Conservation (phyloP, 2,888 invertebrate genomes). For the Volucella inanis region DNA sequence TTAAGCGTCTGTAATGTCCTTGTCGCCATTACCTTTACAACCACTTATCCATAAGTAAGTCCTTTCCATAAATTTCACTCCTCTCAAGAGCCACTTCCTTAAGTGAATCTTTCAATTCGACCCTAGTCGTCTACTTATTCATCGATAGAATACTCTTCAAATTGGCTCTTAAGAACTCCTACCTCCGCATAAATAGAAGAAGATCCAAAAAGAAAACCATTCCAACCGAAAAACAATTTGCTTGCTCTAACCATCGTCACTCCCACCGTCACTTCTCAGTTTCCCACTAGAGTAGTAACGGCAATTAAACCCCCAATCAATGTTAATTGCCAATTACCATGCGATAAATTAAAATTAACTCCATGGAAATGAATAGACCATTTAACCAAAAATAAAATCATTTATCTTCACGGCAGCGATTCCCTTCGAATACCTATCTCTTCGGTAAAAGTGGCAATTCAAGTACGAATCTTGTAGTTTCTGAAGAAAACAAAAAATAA, state of each 20-base stretch:
- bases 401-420: conserved; percentile 42
- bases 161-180: too few species aligned
- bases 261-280: not conserved
- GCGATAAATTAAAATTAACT: conserved; percentile 72
- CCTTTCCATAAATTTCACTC: conserved; percentile 20
- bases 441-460: not conserved
- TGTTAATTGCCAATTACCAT: conserved; percentile 70
- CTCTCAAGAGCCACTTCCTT: conserved; percentile 27
- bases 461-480: not conserved
- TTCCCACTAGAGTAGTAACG: conserved; percentile 19
- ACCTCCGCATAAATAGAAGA: not conserved
- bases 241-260: conserved; percentile 5
- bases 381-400: conserved; percentile 60
- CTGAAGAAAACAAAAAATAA: not conserved
- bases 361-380: conserved; percentile 41
- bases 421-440: not conserved
- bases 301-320: conserved; percentile 67
- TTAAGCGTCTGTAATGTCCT: too few species aligned
- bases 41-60: conserved; percentile 13
- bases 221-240: not conserved
- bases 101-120: conserved; percentile 52
- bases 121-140: conserved; percentile 39
- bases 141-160: not conserved
- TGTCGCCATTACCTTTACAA: too few species aligned
- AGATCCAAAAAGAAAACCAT: not conserved